A percentile compares a stretch with the other conserved stretches of the same genome.
Evolutionary conservation across 1,140 invertebrate species (phyloP).

Genomic region (Bombus confusus): DNA sequence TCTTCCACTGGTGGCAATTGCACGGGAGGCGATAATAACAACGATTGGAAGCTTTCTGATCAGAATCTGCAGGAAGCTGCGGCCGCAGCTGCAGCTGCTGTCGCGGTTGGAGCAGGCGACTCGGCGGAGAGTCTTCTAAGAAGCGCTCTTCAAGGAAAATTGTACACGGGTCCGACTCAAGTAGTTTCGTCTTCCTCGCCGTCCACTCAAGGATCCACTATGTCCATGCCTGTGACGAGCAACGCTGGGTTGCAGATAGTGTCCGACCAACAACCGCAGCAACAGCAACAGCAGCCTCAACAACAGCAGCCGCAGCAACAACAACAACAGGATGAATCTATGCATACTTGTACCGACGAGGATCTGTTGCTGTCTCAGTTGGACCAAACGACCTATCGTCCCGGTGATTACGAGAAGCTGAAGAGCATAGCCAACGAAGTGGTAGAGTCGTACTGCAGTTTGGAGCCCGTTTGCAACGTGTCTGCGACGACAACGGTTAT

Average conservation of each 20-base stretch:
- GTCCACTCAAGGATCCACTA: constrained; percentile 66
- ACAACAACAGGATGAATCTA: constrained; percentile 84
- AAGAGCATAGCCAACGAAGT: constrained; percentile 89
- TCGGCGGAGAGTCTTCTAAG: constrained; percentile 89
- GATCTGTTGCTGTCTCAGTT: constrained; percentile 88
- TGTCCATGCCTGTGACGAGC: constrained; percentile 62
- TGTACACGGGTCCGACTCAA: constrained; percentile 74
- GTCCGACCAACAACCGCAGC: constrained; percentile 80
- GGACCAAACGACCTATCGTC: constrained; percentile 83
- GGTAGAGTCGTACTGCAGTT: constrained; percentile 87
- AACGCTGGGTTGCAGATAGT: constrained; percentile 66
- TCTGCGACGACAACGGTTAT: constrained; percentile 81
- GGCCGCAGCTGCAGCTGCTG: constrained; percentile 79
- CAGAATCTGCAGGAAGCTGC: constrained; percentile 85
- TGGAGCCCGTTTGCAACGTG: constrained; percentile 84
- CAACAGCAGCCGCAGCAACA: constrained; percentile 80
- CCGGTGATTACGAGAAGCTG: constrained; percentile 79
- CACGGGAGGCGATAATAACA: constrained; percentile 88
- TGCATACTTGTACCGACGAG: constrained; percentile 88
- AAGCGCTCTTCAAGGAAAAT: constrained; percentile 90
- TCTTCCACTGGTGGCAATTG: constrained; percentile 75
- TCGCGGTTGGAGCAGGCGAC: constrained; percentile 73
- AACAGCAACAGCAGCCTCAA: constrained; percentile 78
- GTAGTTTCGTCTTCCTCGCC: constrained; percentile 76
- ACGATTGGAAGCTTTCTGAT: constrained; percentile 90